Evolutionary conservation across 1,140 invertebrate species (phyloP), one percentile per base, ranked within the genome.

Genomic region (Apocrypta bakeri): DNA sequence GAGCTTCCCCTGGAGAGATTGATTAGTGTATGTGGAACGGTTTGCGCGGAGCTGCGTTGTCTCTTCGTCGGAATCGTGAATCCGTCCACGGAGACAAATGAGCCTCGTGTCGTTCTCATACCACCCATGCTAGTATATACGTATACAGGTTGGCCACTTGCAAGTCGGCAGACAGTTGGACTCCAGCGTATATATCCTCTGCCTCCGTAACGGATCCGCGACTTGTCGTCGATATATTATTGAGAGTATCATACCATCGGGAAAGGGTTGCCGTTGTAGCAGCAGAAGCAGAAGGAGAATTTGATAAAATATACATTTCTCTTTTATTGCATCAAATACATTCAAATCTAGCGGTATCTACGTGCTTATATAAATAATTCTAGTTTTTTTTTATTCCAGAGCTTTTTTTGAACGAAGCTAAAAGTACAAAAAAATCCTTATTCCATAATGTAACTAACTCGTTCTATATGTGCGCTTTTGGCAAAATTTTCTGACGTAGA

Each of bases 41-140:
- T 17, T 25, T 42, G 72, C 9, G 64, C 64, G 25, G 14, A n/a
- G 48, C 21, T n/a, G 48, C 21, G 33, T 40, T 72, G 42, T 74
- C 72, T 61, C 40, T 27, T 25, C 63, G 63, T 74, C 27, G 21
- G 72, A 74, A 64, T 64, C 31, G 31, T 66, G 75, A 33, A 37
- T 63, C 31, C 37, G 56, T 40, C 31, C 29, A 21, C 29, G 21
- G 25, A 64, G 75, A 77, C 75, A 77, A 77, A 77, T 64, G 75
- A 66, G 72, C 42, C 4, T 74, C 40, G 42, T 31, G 42, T 61
- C 42, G 40, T n/a, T 24, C 61, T 9, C 25, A 31, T 61, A 31
- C 75, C 75, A 64, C 29, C 75, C 75, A 61, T 74, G 72, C 42
- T 21, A 37, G 33, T 73, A 27, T 74, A 25, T 61, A 74, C 27